These are phyloP conservation scores for Cyanocitta stelleri DNA, from an alignment of 2,113 vertebrate genomes.

Conservation along the genomic window DNA sequence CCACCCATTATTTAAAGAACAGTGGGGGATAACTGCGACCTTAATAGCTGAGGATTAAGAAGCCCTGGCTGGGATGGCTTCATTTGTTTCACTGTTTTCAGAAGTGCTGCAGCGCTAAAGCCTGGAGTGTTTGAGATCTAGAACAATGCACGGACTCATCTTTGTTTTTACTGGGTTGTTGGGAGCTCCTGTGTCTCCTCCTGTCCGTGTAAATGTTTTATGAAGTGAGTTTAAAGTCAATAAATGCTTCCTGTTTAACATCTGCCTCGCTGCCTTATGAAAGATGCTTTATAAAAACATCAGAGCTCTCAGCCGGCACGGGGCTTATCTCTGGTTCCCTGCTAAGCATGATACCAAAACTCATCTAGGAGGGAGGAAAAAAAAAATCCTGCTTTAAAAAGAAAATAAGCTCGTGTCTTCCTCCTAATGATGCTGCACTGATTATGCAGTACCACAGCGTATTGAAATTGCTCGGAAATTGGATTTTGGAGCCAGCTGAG, in stretches of 20 bases:
- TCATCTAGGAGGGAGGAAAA: background rate
- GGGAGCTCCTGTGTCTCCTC: background rate
- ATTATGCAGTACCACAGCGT: background rate
- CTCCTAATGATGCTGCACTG: background rate
- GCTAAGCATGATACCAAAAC: background rate
- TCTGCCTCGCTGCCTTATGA: background rate
- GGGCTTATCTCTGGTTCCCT: conserved; percentile 10
- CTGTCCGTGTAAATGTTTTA: conserved; percentile 7
- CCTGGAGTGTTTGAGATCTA: background rate
- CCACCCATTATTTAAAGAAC: no score
- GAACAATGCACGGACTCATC: background rate
- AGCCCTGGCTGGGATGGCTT: background rate
- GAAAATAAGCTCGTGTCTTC: background rate
- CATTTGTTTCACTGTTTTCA: fast-evolving
- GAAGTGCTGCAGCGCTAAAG: background rate
- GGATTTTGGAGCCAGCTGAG: background rate
- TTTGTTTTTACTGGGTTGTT: background rate
- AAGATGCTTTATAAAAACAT: conserved; percentile 22
- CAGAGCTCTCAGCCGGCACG: background rate
- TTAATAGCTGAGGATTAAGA: background rate
- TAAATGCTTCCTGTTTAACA: conserved; percentile 40
- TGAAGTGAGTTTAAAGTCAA: conserved; percentile 46
- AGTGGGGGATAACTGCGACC: fast-evolving
- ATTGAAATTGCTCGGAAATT: background rate
- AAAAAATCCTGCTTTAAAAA: background rate